A percentile compares a stretch with the other conserved stretches of the same genome.
phyloP scores from a whole-genome alignment of 2,888 invertebrate genomes.

The Leptinotarsa peninsularis region DNA sequence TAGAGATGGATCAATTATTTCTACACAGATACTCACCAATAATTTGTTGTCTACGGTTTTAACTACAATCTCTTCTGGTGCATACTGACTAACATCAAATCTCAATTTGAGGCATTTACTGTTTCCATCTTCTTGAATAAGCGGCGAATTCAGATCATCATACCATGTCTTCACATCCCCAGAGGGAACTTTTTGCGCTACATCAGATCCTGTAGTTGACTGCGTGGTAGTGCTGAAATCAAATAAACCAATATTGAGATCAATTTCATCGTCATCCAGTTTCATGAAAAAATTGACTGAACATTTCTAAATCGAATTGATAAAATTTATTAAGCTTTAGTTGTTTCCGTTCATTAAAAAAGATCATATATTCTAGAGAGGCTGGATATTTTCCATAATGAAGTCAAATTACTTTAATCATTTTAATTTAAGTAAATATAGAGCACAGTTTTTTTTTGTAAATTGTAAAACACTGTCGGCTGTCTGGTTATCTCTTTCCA shows the following conservation, averaged over 20 bases:
- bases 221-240: constrained; percentile 73
- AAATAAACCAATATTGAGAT: constrained; percentile 11
- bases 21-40: constrained; percentile 73
- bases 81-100: constrained; percentile 98
- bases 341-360: too few species aligned
- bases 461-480: too few species aligned
- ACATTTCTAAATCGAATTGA: too few species aligned
- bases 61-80: constrained; percentile 97
- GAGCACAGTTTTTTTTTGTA: too few species aligned
- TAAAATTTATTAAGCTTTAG: too few species aligned
- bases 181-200: constrained; percentile 62
- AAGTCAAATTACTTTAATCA: too few species aligned
- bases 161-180: constrained; percentile 78
- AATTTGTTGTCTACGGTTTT: constrained; percentile 98
- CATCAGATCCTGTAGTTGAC: constrained; percentile 63
- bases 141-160: constrained; percentile 90
- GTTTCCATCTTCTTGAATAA: constrained; percentile 94
- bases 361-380: too few species aligned
- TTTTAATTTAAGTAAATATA: too few species aligned
- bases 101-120: constrained; percentile 93
- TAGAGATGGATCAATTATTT: too few species aligned
- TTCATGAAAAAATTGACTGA: too few species aligned
- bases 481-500: too few species aligned
- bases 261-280: neutral
- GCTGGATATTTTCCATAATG: too few species aligned